Evolutionary conservation across 2,797 vertebrate species (phyloP).

Genomic region (Limosa lapponica): DNA sequence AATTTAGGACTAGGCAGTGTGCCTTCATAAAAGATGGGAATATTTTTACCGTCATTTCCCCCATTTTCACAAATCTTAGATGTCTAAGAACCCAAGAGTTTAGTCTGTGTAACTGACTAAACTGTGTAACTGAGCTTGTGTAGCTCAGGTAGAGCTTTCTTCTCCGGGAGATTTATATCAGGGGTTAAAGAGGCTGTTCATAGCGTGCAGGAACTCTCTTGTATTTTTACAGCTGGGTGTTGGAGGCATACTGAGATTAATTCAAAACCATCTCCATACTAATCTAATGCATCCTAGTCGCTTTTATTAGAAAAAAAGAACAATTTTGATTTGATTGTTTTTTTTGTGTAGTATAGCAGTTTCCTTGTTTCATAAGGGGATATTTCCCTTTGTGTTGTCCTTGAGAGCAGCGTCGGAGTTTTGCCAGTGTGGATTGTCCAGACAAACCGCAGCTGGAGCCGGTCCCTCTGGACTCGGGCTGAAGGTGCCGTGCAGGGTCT

Average conservation of each 20-base stretch:
- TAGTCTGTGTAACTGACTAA: background rate
- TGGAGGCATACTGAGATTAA: background rate
- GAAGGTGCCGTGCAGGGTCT: background rate
- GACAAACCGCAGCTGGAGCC: accelerated
- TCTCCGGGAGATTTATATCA: background rate
- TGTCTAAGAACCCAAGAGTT: background rate
- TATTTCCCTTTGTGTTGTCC: background rate
- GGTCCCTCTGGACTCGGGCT: accelerated
- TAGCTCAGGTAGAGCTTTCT: background rate
- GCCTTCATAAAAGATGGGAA: background rate
- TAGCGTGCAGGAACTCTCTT: background rate
- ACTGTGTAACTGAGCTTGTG: no score
- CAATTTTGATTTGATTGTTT: background rate
- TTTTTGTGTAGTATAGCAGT: background rate
- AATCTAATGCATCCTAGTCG: background rate
- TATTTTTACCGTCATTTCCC: background rate
- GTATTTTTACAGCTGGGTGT: conserved; percentile 49
- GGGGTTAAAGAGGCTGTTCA: background rate
- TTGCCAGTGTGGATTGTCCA: background rate
- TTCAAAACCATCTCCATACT: conserved; percentile 6
- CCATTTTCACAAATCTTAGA: background rate
- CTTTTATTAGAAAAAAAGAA: background rate
- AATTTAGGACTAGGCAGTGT: background rate
- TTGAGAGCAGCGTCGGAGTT: background rate
- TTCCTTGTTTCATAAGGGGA: background rate